Conservation (phyloP, 2,797 vertebrate species). For the Acipenser oxyrinchus region DNA sequence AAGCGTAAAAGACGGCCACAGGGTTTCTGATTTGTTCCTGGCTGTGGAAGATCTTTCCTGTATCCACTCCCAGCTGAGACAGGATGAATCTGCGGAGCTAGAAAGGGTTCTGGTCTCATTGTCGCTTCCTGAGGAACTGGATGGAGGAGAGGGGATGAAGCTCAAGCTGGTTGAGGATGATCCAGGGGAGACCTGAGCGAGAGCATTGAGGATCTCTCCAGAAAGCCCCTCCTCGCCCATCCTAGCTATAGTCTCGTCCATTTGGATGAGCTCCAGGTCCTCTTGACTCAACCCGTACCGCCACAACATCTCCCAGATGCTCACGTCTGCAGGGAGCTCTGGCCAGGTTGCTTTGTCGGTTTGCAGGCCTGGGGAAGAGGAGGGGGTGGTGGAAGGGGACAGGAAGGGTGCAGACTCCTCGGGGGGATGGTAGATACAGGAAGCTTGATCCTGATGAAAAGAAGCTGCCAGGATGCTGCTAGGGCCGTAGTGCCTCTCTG, state of each 20-base stretch:
- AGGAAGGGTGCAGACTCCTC: background rate
- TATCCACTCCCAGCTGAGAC: too few species aligned
- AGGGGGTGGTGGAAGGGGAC: too few species aligned
- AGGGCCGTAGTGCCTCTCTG: background rate
- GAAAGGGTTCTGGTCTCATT: too few species aligned
- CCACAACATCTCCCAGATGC: constrained; percentile 15
- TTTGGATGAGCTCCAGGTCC: constrained; percentile 5
- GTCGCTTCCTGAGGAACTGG: too few species aligned
- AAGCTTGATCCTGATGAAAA: background rate
- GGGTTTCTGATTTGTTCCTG: too few species aligned
- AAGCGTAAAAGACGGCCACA: too few species aligned
- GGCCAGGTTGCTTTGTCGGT: background rate
- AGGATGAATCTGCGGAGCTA: too few species aligned
- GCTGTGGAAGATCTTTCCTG: too few species aligned
- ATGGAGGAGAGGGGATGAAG: background rate
- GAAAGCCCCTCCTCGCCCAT: background rate
- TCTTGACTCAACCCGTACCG: constrained; percentile 11
- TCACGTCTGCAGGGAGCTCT: constrained; percentile 1
- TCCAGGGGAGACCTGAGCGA: constrained; percentile 20
- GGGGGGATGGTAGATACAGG: background rate
- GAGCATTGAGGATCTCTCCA: constrained; percentile 4
- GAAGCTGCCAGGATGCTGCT: background rate
- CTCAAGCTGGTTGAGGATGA: constrained; percentile 8
- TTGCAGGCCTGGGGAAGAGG: background rate
- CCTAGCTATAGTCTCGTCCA: background rate